Base-by-base conservation (phyloP, 2,113 vertebrate species). In the Bubo scandiacus region DNA sequence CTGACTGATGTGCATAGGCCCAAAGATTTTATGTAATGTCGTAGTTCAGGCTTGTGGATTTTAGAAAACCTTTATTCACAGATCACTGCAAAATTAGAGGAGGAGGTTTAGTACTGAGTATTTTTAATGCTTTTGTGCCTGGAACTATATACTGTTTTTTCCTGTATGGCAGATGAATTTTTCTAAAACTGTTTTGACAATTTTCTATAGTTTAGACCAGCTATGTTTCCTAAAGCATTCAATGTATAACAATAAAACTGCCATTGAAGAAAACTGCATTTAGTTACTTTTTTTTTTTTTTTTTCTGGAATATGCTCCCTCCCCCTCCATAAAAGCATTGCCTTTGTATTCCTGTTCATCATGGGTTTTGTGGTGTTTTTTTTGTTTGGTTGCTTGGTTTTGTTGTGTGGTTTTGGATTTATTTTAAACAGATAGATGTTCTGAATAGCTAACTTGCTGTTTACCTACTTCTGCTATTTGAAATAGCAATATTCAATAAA, bases 181-280 rank as follows among this genome's bases (percentile, higher is more conserved):
- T 92, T 86, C 67, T 71, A 70, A 94, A 96, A 43, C 68, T 87
- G 42, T 87, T 96, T 66, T 77, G 81, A 81, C 17, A 65, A 70
- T 94, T 96, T 90, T 15, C 57, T 96, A 4, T 75, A 75, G 87
- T 90, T 96, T 32, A 86, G 67, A 32, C 74, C 2, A 4, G 27
- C 38, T 81, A 11, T 72, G 42, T 80, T 94, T 96, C 92, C 45
- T 59, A 55, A 85, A 80, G 22, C 30, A 45, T 75, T 95, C 65
- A 68, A 12, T 30, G 15, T 61, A 22, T 27, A 79, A 49, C 57
- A 81, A 54, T 79, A 84, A 88, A 88, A n/a, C 30, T 75, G 36
- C 43, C 13, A 43, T 51, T 74, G 72, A 92, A 86, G 88, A 51
- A 80, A 95, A 75, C 38, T 51, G 27, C 49, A 36, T 66, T 74